Percentiles rank a stretch among this genome's conserved stretches.
phyloP scores from a whole-genome alignment of 2,888 invertebrate species.

The Sacculina carcini region DNA sequence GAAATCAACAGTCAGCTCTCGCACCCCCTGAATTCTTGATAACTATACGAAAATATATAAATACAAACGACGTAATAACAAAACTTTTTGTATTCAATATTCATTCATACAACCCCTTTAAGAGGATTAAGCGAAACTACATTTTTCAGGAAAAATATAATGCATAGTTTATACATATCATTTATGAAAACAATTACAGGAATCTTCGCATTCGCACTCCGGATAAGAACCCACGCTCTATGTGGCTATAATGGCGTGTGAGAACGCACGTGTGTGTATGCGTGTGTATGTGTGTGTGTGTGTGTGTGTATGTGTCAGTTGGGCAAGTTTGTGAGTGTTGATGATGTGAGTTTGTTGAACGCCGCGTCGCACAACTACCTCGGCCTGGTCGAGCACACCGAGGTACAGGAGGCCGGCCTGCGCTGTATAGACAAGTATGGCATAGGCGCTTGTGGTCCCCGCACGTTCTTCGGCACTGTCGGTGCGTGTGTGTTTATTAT shows the following conservation, averaged over 20 bases:
- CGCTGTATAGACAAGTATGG: conserved; percentile 27
- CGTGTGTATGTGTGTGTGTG: conserved; percentile 3
- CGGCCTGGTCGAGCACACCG: conserved; percentile 26
- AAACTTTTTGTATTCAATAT: no score
- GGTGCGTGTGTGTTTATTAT: conserved; percentile 20
- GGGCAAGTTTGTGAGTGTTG: conserved; percentile 22
- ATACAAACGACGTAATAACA: no score
- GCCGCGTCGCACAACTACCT: conserved; percentile 31
- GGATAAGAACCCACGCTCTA: not conserved
- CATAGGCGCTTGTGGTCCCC: conserved; percentile 31
- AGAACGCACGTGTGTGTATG: not conserved
- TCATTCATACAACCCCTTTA: no score
- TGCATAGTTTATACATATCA: not conserved
- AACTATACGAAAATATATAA: no score
- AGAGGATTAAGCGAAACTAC: no score
- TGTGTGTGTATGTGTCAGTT: not conserved
- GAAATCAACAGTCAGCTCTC: no score
- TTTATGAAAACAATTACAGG: no score
- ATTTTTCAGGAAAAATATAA: no score
- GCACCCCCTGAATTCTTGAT: no score
- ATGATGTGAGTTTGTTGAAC: conserved; percentile 39
- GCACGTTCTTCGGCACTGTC: conserved; percentile 32
- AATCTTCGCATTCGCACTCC: not conserved
- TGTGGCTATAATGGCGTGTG: not conserved
- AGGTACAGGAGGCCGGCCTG: conserved; percentile 26